These are phyloP conservation scores for Venturia canescens DNA, from an alignment of 1,140 invertebrate genomes.

Conservation along the genomic window DNA sequence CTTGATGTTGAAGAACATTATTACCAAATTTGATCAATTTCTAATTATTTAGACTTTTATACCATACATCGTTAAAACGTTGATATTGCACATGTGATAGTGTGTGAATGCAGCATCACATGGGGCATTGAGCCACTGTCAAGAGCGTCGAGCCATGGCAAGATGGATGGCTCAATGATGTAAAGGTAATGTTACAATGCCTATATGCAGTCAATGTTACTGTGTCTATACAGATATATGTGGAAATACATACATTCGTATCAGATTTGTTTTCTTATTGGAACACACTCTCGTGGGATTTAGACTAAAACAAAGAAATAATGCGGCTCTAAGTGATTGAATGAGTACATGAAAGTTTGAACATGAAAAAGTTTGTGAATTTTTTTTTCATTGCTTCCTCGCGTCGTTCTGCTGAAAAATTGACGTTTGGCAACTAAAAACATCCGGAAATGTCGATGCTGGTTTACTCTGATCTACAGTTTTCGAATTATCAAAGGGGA, in stretches of 20 bases:
- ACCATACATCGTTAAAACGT: too few species aligned
- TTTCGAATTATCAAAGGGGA: too few species aligned
- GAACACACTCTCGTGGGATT: neutral
- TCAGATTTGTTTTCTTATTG: neutral
- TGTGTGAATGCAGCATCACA: neutral
- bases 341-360: slow-evolving; percentile 59
- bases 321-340: slow-evolving; percentile 63
- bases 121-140: slow-evolving; percentile 19
- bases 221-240: neutral
- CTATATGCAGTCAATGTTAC: neutral
- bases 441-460: too few species aligned
- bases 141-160: slow-evolving; percentile 41
- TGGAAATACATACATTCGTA: slow-evolving; percentile 3
- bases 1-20: too few species aligned
- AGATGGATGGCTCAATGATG: slow-evolving; percentile 60
- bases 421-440: too few species aligned
- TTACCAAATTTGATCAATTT: too few species aligned
- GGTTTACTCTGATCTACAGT: too few species aligned
- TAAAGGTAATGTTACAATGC: slow-evolving; percentile 58
- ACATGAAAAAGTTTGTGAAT: neutral
- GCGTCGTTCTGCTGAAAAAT: too few species aligned
- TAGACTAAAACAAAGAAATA: slow-evolving; percentile 30
- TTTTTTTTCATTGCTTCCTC: too few species aligned
- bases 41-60: too few species aligned
- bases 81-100: neutral